Evolutionary conservation across 2,888 invertebrate species (phyloP).

Genomic region (Scrobipalpa atriplicella): DNA sequence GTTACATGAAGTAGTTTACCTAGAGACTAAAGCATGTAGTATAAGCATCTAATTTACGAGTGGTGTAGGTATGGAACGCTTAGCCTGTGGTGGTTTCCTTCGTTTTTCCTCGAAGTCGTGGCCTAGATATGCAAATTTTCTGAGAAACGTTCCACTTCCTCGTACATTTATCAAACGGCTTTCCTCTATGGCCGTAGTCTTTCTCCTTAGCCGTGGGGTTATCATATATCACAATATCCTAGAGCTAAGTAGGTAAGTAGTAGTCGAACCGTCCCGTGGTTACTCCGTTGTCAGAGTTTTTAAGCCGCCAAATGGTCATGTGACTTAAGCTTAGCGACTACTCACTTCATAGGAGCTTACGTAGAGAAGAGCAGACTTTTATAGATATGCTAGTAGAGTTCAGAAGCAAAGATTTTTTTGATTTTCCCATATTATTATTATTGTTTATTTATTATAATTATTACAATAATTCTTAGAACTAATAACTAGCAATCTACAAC

Average conservation of each 20-base stretch:
- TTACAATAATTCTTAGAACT: too few species aligned
- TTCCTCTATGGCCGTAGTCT: conserved; percentile 16
- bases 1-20: conserved; percentile 14
- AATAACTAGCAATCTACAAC: too few species aligned
- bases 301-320: too few species aligned
- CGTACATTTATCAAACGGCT: conserved; percentile 37
- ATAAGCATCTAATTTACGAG: conserved; percentile 17
- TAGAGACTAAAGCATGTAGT: neutral
- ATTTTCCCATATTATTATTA: too few species aligned
- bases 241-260: neutral
- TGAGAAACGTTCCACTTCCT: conserved; percentile 52
- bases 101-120: conserved; percentile 46
- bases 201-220: conserved; percentile 9
- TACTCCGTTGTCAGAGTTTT: too few species aligned
- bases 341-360: too few species aligned
- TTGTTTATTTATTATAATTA: too few species aligned
- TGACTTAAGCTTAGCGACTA: too few species aligned
- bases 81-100: conserved; percentile 26
- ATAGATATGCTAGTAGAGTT: too few species aligned
- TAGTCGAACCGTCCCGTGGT: too few species aligned
- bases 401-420: too few species aligned
- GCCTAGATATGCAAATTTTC: conserved; percentile 61
- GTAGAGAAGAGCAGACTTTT: too few species aligned
- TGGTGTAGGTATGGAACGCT: conserved; percentile 1
- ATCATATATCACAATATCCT: neutral